Evolutionary conservation across 2,797 vertebrate genomes (phyloP), one percentile per base, ranked within the genome.

Genomic region (Helostoma temminkii): DNA sequence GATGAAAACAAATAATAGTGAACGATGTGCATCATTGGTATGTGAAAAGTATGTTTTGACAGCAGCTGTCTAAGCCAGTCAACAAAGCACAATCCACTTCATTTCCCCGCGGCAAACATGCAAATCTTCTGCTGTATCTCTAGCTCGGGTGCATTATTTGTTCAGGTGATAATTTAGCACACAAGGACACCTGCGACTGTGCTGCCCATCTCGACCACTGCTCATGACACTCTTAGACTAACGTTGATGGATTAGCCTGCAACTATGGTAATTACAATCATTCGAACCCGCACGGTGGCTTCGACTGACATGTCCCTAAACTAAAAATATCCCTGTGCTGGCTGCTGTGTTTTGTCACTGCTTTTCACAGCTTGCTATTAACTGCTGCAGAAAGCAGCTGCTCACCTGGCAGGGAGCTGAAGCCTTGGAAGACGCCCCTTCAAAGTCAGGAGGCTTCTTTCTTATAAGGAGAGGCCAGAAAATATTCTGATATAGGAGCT

Each of bases 191-290:
- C 86, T 82, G 82, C 11, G 66, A 58, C 81, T 59, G 46, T 1
- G 60, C 67, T 56, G 67, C 66, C 87, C 79, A 57, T 78, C 69
- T 70, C 66, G 30, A 77, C 64, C 63, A 67, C 74, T n/a, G 66
- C 83, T 73, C 80, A 82, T 87, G 89, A 85, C 91, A 90, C 71
- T 30, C 70, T 67, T 63, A 45, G 66, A 61, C 84, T 93, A 90
- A 92, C 89, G 83, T 63, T 89, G 91, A 91, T 88, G 84, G 84
- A 90, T 92, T 88, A 87, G 86, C 83, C 84, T 71, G 82, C 81
- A 79, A 78, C 88, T 76, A 76, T 69, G 76, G 71, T 86, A 85
- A 89, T 90, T 84, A 59, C 60, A 71, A 75, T 90, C 72, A 83
- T 70, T 74, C 71, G 77, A 76, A 74, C 14, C n/a, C 54, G 75